Percentiles rank a stretch among this genome's conserved stretches.
phyloP scores from a whole-genome alignment of 2,797 vertebrate species.

The Ptychobarbus kaznakovi region DNA sequence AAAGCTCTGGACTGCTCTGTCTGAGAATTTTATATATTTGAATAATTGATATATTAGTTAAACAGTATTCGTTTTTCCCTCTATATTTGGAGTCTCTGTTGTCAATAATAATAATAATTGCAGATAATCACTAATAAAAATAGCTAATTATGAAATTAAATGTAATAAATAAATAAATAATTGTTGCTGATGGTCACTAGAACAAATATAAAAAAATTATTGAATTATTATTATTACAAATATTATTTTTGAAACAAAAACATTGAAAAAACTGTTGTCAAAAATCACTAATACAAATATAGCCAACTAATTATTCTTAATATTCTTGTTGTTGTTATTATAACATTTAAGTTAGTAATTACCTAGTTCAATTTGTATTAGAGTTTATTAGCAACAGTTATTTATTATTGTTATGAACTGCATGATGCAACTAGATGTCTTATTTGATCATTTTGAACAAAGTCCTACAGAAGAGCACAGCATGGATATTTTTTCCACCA shows the following conservation, averaged over 20 bases:
- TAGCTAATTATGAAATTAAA: background rate
- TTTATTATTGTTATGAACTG: background rate
- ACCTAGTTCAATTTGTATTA: background rate
- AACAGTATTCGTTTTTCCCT: background rate
- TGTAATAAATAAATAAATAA: background rate
- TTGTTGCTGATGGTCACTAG: background rate
- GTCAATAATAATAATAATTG: background rate
- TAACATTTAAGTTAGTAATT: background rate
- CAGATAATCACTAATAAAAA: background rate
- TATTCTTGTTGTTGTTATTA: background rate
- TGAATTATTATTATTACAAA: background rate
- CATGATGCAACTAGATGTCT: background rate
- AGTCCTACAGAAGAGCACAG: background rate
- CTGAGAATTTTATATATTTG: background rate
- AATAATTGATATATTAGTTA: background rate
- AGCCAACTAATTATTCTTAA: background rate
- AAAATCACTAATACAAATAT: background rate
- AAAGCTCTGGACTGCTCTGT: background rate
- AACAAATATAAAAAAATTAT: background rate
- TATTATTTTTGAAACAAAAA: background rate
- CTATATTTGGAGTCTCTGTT: background rate
- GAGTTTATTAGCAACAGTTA: background rate
- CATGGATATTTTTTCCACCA: slow-evolving; percentile 1
- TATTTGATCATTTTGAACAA: background rate
- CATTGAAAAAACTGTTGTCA: background rate